These are phyloP conservation scores for Ptilonorhynchus violaceus DNA, from an alignment of 2,113 vertebrate genomes.

Conservation along the genomic window DNA sequence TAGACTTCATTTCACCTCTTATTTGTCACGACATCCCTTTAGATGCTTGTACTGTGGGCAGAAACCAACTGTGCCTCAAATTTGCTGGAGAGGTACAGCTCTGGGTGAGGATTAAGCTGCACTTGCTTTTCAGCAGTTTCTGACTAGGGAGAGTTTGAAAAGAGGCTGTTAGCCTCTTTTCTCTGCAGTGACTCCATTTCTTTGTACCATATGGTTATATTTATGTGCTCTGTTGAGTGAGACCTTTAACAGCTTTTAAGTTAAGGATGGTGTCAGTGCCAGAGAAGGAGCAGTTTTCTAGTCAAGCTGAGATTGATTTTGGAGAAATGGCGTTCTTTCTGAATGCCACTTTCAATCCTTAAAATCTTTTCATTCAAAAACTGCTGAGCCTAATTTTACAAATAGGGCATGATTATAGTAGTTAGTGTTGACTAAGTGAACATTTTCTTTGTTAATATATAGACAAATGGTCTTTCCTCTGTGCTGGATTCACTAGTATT, in stretches of 20 bases:
- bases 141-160: neutral
- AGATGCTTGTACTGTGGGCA: neutral
- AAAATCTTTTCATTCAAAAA: neutral
- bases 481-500: neutral
- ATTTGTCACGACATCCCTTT: neutral
- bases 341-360: neutral
- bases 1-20: neutral
- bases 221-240: neutral
- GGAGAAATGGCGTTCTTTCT: neutral
- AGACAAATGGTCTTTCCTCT: neutral
- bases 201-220: neutral
- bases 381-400: neutral
- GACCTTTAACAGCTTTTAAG: conserved; percentile 2
- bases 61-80: neutral
- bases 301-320: neutral
- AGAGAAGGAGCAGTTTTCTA: neutral
- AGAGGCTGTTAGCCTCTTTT: neutral
- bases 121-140: neutral
- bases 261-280: neutral
- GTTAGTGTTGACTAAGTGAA: neutral
- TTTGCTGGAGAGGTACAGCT: neutral
- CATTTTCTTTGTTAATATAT: neutral
- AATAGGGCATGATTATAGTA: neutral
- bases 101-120: neutral
- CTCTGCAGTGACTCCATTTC: neutral